Base-by-base conservation (phyloP, 2,888 invertebrate genomes). In the Dinocampus coccinellae region DNA sequence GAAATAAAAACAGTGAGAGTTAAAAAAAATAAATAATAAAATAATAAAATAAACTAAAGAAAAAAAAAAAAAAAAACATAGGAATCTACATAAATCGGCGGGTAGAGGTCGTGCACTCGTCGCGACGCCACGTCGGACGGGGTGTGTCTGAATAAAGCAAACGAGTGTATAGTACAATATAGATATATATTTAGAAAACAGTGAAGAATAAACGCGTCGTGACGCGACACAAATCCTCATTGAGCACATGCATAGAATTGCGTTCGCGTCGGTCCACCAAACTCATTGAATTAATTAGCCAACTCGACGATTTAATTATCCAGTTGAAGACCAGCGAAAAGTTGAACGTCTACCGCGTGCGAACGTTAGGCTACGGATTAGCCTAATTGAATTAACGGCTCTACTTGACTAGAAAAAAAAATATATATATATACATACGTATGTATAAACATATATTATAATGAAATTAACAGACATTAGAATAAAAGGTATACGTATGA, bases 351-450 rank as follows among this genome's bases (percentile, higher is more conserved):
- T 24, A 47, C 29, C 62, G 72, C 65, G 70, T 11, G 39, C 55
- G 36, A n/a, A 55, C 63, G 64, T 67, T 69, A 60, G 63, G 61
- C 60, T 67, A 64, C 58, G 67, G 11, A 26, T 74, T 74, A 73
- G 68, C 69, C 65, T 70, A 74, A 76, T 76, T 73, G 60, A 74
- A 76, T 76, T 71, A 73, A 74, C 73, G 69, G 71, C 74, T 67
- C 69, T 52, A 69, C 47, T 63, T 47, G n/a, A n/a, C 33, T 61
- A 20, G 61, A 20, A 66, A n/a, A 39, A 47, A 24, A 29, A 53
- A 34, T 20, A 33, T 34, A 24, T 26, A 16, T 3, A 58, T 58
- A 47, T 47, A 47, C 6, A 16, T 47, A 47, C 16, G 16, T 16
- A 47, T 42, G 13, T 42, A 42, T 42, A 10, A 9, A 10, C 36